phyloP scores from a whole-genome alignment of 2,797 vertebrate species.

The Oreochromis mossambicus region DNA sequence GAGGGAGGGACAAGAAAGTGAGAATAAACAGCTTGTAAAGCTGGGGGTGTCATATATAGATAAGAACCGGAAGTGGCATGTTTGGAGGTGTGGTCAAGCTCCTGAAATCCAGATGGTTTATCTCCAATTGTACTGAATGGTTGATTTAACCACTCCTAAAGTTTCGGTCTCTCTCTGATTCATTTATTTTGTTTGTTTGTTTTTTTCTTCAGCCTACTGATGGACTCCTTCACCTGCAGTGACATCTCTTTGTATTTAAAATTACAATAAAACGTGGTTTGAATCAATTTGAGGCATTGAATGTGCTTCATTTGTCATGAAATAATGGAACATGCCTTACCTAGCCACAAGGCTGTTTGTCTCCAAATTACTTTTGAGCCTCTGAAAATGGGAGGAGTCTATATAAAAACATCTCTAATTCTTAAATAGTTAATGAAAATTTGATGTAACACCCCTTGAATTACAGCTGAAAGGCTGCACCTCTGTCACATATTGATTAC shows the following conservation, averaged over 20 bases:
- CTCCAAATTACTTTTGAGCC: neutral
- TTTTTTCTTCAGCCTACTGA: neutral
- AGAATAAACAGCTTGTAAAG: neutral
- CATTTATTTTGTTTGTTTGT: neutral
- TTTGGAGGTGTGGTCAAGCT: neutral
- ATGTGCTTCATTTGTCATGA: neutral
- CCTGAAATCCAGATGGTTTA: neutral
- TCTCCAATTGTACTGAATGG: neutral
- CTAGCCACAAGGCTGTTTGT: neutral
- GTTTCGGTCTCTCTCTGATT: neutral
- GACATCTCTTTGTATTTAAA: neutral
- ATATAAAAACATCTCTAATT: neutral
- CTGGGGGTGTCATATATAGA: neutral
- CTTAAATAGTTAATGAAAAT: neutral
- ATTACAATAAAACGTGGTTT: neutral
- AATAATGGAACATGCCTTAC: neutral
- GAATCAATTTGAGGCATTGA: neutral
- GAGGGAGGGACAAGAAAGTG: neutral
- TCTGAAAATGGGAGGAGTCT: neutral
- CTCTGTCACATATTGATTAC: neutral
- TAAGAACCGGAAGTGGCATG: neutral
- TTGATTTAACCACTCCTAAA: neutral
- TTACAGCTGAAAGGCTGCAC: neutral
- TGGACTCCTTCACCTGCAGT: neutral
- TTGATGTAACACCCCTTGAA: neutral